Conservation (phyloP, 2,113 vertebrate genomes). For the Rhombomys opimus region DNA sequence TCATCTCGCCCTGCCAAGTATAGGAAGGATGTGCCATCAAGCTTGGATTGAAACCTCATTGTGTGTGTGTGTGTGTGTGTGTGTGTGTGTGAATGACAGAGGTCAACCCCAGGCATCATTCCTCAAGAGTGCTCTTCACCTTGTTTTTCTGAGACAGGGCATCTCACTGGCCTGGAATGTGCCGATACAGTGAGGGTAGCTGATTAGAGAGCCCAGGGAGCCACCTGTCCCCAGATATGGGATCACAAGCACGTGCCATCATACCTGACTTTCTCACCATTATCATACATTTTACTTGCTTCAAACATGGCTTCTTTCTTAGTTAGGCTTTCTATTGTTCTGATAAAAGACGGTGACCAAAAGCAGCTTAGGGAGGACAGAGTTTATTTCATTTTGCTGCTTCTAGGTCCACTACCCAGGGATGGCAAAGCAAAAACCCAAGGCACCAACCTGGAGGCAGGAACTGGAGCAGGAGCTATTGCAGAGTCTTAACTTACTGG, state of each 20-base stretch:
- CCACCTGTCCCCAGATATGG: not conserved
- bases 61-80: too few species aligned
- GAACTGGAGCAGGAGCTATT: not conserved
- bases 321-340: not conserved
- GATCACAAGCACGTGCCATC: not conserved
- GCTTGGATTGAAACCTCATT: not conserved
- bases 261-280: not conserved
- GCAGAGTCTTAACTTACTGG: not conserved
- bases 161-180: not conserved
- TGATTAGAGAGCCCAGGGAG: not conserved
- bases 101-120: not conserved
- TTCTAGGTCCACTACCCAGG: not conserved
- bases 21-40: not conserved
- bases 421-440: not conserved
- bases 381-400: not conserved
- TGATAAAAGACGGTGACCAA: not conserved
- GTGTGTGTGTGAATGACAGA: not conserved
- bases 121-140: not conserved
- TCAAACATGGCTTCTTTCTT: not conserved
- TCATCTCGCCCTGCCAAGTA: not conserved
- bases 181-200: too few species aligned
- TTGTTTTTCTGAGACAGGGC: not conserved
- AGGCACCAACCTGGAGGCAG: not conserved
- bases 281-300: not conserved
- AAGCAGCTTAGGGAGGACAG: not conserved